Conservation (phyloP, 2,113 vertebrate species). For the Chamaea fasciata region DNA sequence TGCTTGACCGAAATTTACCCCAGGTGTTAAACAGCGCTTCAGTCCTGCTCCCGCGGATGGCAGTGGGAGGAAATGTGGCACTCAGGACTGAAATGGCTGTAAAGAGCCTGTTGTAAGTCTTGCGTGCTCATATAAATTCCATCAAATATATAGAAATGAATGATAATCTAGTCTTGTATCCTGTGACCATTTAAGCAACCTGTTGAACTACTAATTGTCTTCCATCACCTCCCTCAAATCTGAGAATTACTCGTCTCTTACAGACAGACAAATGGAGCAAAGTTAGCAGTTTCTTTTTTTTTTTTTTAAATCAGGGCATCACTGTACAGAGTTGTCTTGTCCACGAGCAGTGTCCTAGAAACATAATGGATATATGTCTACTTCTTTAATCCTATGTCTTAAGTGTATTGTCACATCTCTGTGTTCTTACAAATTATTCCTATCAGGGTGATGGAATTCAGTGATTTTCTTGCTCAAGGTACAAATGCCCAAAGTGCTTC, state of each 20-base stretch:
- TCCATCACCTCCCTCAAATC: background rate
- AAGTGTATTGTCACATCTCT: background rate
- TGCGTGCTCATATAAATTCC: background rate
- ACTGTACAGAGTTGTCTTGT: background rate
- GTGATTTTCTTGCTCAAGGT: background rate
- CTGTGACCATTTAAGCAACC: background rate
- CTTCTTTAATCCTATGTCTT: background rate
- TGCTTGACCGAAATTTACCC: background rate
- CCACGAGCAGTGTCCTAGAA: background rate
- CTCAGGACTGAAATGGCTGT: background rate
- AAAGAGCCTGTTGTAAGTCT: background rate
- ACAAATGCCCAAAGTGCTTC: background rate
- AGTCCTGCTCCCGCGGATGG: background rate
- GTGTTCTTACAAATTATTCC: background rate
- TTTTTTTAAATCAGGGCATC: background rate
- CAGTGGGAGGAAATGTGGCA: background rate
- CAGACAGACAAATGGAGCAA: background rate
- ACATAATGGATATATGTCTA: background rate
- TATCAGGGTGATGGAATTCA: fast-evolving
- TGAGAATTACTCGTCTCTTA: background rate
- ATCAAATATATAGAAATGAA: background rate
- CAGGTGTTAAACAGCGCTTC: background rate
- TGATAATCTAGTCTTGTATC: background rate
- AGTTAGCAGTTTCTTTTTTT: background rate
- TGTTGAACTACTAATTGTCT: background rate